Evolutionary conservation across 2,797 vertebrate genomes (phyloP), one percentile per base, ranked within the genome.

Genomic region (Sebastes hubbsi): DNA sequence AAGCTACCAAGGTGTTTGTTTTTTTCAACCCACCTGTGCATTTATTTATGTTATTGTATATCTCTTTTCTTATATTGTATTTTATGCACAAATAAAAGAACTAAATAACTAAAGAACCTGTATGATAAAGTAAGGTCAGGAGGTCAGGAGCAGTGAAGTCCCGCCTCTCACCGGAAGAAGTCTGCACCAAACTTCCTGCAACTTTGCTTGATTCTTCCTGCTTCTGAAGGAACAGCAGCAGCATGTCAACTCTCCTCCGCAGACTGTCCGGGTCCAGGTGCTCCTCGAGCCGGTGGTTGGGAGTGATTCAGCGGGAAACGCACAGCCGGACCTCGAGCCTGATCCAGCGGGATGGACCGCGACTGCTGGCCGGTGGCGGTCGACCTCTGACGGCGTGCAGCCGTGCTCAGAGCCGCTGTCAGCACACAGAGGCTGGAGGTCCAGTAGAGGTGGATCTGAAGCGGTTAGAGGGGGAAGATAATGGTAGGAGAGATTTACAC

Each of bases 381-480:
- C 11, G n/a, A 27, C 16, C 67, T 59, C 38, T 36, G 13, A 3
- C 75, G 42, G 86, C 9, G 4, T 8, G 2, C 74, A 12, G 65
- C n/a, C 2, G 14, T 8, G 4, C 77, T 1, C 80, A 75, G 0
- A n/a, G 54, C 86, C 88, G 91, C 8, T 2, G 42, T 59, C 73
- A 80, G 77, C 90, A 91, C 85, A 77, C 91, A 1, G 79, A 83
- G 22, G 70, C 77, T 3, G 30, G 46, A 1, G 86, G 18, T 6
- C 24, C 77, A 0, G 30, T 11, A 1, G 92, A 96, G 90, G 95
- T 96, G 88, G 89, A 94, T 29, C 1, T 95, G 2, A 90, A 72
- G 79, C 89, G 91, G 20, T 80, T 95, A 32, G 89, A 93, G 25
- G 94, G 89, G 1, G 83, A 85, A 56, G 93, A 96, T 73, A 30